These are phyloP conservation scores for Phrynocephalus vlangalii DNA, from an alignment of 2,797 vertebrate genomes.

Conservation along the genomic window DNA sequence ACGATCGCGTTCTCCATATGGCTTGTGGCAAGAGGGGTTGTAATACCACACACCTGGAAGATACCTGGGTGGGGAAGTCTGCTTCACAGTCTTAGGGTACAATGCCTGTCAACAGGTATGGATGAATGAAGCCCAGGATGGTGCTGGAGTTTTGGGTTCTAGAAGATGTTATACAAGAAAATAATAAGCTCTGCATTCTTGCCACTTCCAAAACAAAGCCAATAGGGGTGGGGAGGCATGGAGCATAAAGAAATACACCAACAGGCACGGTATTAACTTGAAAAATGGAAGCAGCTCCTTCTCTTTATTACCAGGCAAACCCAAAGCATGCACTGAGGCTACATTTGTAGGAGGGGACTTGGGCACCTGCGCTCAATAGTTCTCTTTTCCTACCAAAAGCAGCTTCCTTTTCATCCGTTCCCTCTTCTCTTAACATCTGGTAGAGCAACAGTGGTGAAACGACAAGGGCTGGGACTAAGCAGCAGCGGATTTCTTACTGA, in stretches of 20 bases:
- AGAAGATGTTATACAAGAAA: no score
- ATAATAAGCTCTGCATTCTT: no score
- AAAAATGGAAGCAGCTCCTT: slow-evolving; percentile 50
- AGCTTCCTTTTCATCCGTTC: slow-evolving; percentile 36
- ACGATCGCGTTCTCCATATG: not conserved
- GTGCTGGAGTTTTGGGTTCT: not conserved
- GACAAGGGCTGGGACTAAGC: not conserved
- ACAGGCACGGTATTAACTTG: slow-evolving; percentile 50
- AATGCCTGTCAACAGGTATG: not conserved
- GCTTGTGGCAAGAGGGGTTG: not conserved
- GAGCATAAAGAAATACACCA: slow-evolving; percentile 53
- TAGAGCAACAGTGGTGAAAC: slow-evolving; percentile 48
- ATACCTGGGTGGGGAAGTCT: not conserved
- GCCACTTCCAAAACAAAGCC: not conserved
- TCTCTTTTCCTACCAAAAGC: not conserved
- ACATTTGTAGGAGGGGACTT: slow-evolving; percentile 3
- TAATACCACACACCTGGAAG: not conserved
- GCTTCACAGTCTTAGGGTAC: not conserved
- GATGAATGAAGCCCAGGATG: not conserved
- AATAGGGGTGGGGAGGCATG: slow-evolving; percentile 43
- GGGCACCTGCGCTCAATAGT: not conserved
- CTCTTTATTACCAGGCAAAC: slow-evolving; percentile 64
- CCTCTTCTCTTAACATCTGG: slow-evolving; percentile 41
- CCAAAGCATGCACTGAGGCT: slow-evolving; percentile 1
- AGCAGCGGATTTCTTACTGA: slow-evolving; percentile 55